These are phyloP conservation scores for Calvadosia cruxmelitensis DNA, from an alignment of 30 jellyfish, hydroid and myxozoan species.

Conservation along the genomic window DNA sequence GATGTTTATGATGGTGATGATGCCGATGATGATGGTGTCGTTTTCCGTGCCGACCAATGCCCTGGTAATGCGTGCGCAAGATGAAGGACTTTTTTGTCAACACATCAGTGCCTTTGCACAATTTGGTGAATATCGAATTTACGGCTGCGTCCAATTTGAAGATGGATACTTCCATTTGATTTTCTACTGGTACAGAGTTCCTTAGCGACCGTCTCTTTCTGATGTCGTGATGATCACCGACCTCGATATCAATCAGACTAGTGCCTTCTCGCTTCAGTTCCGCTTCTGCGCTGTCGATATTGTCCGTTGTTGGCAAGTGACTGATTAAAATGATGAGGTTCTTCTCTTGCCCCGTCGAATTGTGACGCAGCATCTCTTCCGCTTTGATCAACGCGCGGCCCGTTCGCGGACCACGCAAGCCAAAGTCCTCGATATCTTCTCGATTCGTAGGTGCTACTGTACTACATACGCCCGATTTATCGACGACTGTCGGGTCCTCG, in stretches of 20 bases:
- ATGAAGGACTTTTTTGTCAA: background rate
- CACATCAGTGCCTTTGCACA: constrained; percentile 48
- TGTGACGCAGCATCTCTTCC: constrained; percentile 25
- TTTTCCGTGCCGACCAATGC: background rate
- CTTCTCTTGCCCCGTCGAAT: constrained; percentile 25
- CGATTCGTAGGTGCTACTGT: constrained; percentile 71
- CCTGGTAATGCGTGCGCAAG: background rate
- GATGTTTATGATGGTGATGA: background rate
- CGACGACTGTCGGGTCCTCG: constrained; percentile 64
- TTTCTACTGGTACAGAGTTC: constrained; percentile 40
- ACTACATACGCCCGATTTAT: constrained; percentile 46
- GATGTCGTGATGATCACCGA: constrained; percentile 33
- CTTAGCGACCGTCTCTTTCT: background rate
- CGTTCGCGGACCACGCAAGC: constrained; percentile 88
- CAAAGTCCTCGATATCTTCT: constrained; percentile 94
- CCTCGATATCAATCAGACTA: constrained; percentile 84
- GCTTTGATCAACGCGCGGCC: constrained; percentile 87
- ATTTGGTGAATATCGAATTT: constrained; percentile 53
- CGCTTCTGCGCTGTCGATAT: constrained; percentile 63
- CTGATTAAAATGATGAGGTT: constrained; percentile 73
- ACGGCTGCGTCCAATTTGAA: constrained; percentile 66
- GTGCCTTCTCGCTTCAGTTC: constrained; percentile 65
- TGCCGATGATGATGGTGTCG: background rate
- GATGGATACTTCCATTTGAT: constrained; percentile 83
- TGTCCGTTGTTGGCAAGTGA: constrained; percentile 76